Conservation (phyloP, 1,140 invertebrate species). For the Achroia grisella region DNA sequence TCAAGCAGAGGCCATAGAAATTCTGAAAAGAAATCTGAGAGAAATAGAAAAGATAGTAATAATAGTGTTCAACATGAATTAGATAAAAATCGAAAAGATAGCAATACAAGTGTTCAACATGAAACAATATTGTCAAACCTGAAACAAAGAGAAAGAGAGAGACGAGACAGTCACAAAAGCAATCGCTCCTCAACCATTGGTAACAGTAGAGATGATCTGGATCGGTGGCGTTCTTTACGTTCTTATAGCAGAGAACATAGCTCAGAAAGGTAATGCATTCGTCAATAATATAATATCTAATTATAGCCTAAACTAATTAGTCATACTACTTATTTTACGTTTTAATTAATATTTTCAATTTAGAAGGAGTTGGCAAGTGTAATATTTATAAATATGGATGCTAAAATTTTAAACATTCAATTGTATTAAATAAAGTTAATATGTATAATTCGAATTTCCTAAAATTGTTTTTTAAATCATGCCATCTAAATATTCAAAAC, state of each 20-base stretch:
- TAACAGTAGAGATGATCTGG: conserved; percentile 62
- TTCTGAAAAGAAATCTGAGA: conserved; percentile 48
- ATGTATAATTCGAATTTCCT: no score
- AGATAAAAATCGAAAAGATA: conserved; percentile 48
- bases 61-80: conserved; percentile 44
- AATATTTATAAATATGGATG: no score
- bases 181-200: conserved; percentile 63
- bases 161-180: conserved; percentile 58
- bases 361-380: no score
- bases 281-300: no score
- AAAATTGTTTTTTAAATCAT: no score
- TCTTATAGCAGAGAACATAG: conserved; percentile 64
- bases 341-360: no score
- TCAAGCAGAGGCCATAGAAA: conserved; percentile 55
- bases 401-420: no score
- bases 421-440: no score
- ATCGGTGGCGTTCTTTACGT: conserved; percentile 58
- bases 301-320: no score
- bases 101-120: conserved; percentile 53
- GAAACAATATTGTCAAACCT: conserved; percentile 31
- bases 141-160: conserved; percentile 47
- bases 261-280: conserved; percentile 43
- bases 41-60: conserved; percentile 52
- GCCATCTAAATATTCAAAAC: no score
- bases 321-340: no score